A percentile compares a stretch with the other conserved stretches of the same genome.
Conservation (phyloP, 2,888 invertebrate species). For the Bellardia bayeri region DNA sequence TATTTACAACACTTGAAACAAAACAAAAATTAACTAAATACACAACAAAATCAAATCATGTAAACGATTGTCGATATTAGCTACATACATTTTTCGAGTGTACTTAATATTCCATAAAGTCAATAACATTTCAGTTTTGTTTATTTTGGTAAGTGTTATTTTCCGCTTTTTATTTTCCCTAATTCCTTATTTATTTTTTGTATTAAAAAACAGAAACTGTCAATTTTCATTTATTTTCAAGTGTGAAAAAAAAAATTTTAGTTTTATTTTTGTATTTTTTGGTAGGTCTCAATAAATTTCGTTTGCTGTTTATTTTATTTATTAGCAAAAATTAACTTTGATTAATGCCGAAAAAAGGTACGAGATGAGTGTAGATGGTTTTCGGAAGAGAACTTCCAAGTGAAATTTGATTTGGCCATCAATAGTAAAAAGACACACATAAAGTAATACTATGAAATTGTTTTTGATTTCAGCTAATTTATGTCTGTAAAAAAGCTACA, state of each 20-base stretch:
- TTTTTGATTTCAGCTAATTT: too few relatives aligned
- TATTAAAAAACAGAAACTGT: conserved; percentile 12
- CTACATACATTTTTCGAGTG: not conserved
- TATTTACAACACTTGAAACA: not conserved
- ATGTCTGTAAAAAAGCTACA: too few relatives aligned
- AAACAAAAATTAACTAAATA: not conserved
- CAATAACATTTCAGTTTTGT: not conserved
- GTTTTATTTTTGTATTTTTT: not conserved
- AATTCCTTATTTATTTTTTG: conserved; percentile 14
- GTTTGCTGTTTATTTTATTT: conserved; percentile 31
- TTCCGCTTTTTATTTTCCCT: not conserved
- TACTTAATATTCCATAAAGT: not conserved
- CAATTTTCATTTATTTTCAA: conserved; percentile 32
- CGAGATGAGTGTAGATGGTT: not conserved
- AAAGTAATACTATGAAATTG: too few relatives aligned
- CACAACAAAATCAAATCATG: not conserved
- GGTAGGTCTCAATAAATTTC: not conserved
- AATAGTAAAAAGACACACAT: too few relatives aligned
- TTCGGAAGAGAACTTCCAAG: not conserved
- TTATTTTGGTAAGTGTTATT: not conserved
- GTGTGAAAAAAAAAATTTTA: not conserved
- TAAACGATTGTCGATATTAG: too few relatives aligned
- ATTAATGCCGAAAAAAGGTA: conserved; percentile 7
- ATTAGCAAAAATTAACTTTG: conserved; percentile 41
- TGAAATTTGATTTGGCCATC: not conserved